Base-by-base conservation (phyloP, 2,888 invertebrate species). In the Oxystoma pomonae region DNA sequence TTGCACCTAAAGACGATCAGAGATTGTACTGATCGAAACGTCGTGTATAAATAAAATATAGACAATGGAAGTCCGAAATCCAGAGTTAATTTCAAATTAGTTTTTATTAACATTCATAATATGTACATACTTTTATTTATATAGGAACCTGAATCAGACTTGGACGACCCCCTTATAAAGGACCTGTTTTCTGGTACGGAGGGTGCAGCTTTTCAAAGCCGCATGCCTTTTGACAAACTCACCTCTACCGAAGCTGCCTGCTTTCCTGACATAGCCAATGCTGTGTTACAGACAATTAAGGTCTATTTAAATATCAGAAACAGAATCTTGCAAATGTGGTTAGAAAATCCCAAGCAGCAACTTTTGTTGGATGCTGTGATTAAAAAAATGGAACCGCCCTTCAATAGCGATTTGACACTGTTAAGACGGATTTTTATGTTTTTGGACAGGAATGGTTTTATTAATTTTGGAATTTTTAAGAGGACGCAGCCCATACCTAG, bases 401-500 rank as follows among this genome's bases (percentile, higher is more conserved):
- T 94, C 75, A 96, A 97, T 79, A 94, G 93, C 75, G 97, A 98
- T 80, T 87, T 90, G 2, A 87, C 88, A 7, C 81, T 98, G 19
- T 87, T 96, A 1, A 86, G 88, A 76, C 86, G 97, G 69, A 87
- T 94, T 22, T 96, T 96, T 81, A 90, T 92, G 0, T 99, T 93
- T 79, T 83, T 99, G 50, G 95, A 98, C 75, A 86, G 99, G 55
- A 95, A 98, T 80, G 98, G 98, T 1, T 96, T 93, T 74, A 96
- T 99, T 67, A 99, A 99, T 82, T 98, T 95, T 83, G 99, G 99
- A 0, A 90, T 97, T 58, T 99, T 95, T 80, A 94, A 96, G 77
- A 85, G 94, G 50, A 80, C 92, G 1, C 91, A 91, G 75, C 89
- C 91, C 61, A 84, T 87, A 65, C 86, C 88, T 3, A 75, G 77